Conservation (phyloP, 2,113 vertebrate genomes). For the Lanius ludovicianus region DNA sequence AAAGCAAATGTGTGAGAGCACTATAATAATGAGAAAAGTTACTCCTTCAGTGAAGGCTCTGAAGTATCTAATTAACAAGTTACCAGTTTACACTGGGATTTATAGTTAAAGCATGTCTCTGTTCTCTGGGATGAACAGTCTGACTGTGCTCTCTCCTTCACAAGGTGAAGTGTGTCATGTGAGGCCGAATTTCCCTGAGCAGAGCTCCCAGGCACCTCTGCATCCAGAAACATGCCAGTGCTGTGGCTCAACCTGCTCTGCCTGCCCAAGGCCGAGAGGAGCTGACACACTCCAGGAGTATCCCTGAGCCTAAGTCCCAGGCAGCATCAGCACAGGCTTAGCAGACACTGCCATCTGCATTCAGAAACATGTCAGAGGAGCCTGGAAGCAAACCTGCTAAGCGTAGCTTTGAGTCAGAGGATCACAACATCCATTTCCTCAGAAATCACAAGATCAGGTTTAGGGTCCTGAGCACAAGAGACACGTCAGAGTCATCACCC, state of each 20-base stretch:
- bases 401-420: not conserved
- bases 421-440: not conserved
- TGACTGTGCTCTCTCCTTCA: not conserved
- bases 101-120: not conserved
- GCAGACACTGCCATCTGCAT: constrained; percentile 57
- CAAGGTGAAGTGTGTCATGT: not conserved
- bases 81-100: not conserved
- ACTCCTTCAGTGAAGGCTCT: not conserved
- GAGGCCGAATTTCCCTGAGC: not conserved
- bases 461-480: not conserved
- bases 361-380: constrained; percentile 44
- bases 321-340: constrained; percentile 3
- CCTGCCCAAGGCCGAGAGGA: not conserved
- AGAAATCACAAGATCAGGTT: not conserved
- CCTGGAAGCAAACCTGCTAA: not conserved
- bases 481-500: not conserved
- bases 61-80: not conserved
- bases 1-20: not conserved
- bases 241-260: not conserved
- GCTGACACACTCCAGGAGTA: not conserved
- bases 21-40: not conserved
- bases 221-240: not conserved
- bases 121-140: not conserved
- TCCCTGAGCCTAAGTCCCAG: not conserved
- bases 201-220: not conserved